These are phyloP conservation scores for Sorex araneus DNA, from an alignment of 2,113 vertebrate genomes.

Conservation along the genomic window DNA sequence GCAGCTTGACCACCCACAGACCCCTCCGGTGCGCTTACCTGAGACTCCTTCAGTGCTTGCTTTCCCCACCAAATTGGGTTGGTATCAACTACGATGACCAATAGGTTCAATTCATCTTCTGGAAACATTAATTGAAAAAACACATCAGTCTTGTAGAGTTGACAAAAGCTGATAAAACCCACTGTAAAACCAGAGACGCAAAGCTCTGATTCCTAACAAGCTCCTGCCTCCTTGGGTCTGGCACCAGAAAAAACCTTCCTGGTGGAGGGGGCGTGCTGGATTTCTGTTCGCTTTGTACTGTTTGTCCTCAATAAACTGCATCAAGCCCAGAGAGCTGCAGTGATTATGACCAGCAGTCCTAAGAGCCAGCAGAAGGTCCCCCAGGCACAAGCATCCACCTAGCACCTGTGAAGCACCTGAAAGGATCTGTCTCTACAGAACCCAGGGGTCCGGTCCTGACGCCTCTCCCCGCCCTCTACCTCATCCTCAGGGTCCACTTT, in stretches of 20 bases:
- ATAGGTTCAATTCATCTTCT: conserved; percentile 96
- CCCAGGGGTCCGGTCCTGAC: no score
- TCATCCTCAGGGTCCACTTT: neutral
- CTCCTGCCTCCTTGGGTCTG: neutral
- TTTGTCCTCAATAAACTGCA: neutral
- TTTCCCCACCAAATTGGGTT: conserved; percentile 99
- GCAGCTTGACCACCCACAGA: neutral
- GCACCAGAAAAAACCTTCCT: neutral
- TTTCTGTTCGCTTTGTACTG: neutral
- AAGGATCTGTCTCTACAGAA: neutral
- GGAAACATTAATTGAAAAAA: conserved; percentile 63
- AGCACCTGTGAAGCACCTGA: neutral
- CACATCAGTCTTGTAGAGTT: conserved; percentile 29
- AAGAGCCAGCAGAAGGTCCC: no score
- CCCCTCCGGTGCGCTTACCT: conserved; percentile 87
- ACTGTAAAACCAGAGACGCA: neutral
- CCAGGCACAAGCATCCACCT: no score
- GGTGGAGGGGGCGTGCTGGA: neutral
- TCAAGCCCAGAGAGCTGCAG: no score
- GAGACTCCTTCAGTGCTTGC: conserved; percentile 91
- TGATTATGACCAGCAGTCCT: no score
- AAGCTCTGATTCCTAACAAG: neutral
- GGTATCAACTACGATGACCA: conserved; percentile 95
- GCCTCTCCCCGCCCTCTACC: no score
- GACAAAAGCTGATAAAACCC: no score